A percentile compares a stretch with the other conserved stretches of the same genome.
phyloP scores from a whole-genome alignment of 2,797 vertebrate species.

The Hemitrygon akajei region DNA sequence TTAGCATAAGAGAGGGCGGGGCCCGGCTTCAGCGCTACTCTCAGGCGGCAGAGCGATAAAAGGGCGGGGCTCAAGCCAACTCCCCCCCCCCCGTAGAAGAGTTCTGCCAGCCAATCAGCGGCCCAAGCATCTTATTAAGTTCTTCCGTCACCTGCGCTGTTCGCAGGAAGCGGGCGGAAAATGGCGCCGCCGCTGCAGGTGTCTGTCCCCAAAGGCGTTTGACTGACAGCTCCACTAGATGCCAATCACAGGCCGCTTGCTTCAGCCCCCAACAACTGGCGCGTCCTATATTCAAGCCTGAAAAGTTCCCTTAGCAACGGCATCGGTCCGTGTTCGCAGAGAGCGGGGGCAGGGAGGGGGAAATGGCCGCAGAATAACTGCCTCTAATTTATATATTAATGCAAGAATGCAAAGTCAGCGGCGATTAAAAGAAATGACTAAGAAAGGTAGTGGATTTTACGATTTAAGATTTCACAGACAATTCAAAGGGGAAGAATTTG shows the following conservation, averaged over 20 bases:
- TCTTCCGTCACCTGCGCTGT: constrained; percentile 67
- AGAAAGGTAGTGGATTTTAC: background rate
- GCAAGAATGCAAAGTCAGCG: background rate
- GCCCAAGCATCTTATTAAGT: constrained; percentile 68
- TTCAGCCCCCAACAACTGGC: constrained; percentile 8
- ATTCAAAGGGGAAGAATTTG: constrained; percentile 36
- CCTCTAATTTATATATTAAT: constrained; percentile 16
- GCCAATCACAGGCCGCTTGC: constrained; percentile 6
- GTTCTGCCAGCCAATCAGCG: constrained; percentile 62
- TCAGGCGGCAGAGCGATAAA: constrained; percentile 44
- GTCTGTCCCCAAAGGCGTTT: constrained; percentile 6
- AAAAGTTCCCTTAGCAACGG: constrained; percentile 41
- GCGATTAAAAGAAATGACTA: background rate
- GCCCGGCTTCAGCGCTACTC: constrained; percentile 47
- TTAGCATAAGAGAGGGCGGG: constrained; percentile 91
- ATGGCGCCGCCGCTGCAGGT: constrained; percentile 4
- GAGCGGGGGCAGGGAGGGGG: constrained; percentile 32
- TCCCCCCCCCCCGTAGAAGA: no score
- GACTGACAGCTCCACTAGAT: background rate
- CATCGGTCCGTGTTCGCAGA: constrained; percentile 38
- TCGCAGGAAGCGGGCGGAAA: constrained; percentile 63
- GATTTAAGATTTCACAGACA: constrained; percentile 11
- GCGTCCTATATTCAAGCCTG: constrained; percentile 40
- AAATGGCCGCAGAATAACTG: background rate
- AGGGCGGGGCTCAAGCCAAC: constrained; percentile 50